phyloP scores from a whole-genome alignment of 2,797 vertebrate genomes.

The Falco concolor region DNA sequence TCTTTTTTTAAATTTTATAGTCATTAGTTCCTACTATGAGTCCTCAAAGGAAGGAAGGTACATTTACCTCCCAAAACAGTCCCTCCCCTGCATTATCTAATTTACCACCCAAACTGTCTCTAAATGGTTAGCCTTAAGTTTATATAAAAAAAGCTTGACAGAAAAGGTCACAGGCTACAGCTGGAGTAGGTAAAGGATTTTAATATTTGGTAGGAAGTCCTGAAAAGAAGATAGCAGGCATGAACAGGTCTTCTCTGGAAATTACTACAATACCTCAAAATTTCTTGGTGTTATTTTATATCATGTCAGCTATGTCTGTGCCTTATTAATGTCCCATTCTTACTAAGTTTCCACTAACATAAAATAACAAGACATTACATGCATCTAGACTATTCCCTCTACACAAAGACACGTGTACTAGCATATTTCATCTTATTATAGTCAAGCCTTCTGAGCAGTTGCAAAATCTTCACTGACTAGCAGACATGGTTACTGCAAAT shows the following conservation, averaged over 20 bases:
- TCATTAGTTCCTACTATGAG: background rate
- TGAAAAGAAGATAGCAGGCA: background rate
- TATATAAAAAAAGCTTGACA: background rate
- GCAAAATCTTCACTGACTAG: background rate
- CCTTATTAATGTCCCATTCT: background rate
- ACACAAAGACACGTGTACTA: background rate
- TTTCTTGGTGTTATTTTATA: background rate
- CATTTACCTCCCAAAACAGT: background rate
- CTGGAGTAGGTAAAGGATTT: background rate
- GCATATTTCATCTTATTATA: constrained; percentile 8
- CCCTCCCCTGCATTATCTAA: background rate
- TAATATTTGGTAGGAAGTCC: background rate
- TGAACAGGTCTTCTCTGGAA: background rate
- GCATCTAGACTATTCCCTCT: background rate
- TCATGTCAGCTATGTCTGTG: background rate
- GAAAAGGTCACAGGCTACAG: background rate
- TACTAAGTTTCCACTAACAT: background rate
- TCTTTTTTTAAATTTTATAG: background rate
- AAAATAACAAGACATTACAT: constrained; percentile 1
- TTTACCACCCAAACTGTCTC: background rate
- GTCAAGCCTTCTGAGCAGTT: background rate
- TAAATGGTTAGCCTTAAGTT: background rate
- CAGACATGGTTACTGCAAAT: background rate
- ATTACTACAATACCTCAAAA: background rate
- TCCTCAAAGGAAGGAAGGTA: background rate